phyloP scores from a whole-genome alignment of 2,797 vertebrate genomes.

The Diplodus puntazzo region DNA sequence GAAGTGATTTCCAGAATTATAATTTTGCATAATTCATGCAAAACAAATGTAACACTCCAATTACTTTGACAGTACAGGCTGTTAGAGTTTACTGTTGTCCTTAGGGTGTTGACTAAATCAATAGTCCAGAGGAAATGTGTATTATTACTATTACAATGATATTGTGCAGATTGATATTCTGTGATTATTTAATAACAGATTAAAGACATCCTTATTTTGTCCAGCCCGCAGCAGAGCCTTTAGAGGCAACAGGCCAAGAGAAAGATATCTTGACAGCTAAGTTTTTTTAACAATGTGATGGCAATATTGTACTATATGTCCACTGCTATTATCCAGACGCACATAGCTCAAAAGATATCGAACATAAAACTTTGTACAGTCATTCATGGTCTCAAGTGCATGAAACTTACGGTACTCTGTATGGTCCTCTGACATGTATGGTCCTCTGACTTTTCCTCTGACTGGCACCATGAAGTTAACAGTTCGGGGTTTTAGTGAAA shows the following conservation, averaged over 20 bases:
- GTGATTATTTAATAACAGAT: conserved; percentile 9
- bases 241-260: background rate
- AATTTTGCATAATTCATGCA: conserved; percentile 63
- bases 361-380: background rate
- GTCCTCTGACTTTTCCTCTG: background rate
- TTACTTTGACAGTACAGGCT: conserved; percentile 38
- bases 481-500: background rate
- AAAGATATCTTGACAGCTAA: background rate
- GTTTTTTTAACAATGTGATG: too few relatives aligned
- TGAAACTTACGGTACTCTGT: background rate
- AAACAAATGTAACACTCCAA: conserved; percentile 49
- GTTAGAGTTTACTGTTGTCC: conserved; percentile 34
- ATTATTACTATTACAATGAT: conserved; percentile 13
- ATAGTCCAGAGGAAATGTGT: conserved; percentile 31
- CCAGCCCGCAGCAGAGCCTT: background rate
- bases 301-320: background rate
- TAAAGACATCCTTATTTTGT: background rate
- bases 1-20: conserved; percentile 59
- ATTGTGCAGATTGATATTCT: conserved; percentile 8
- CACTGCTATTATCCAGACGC: background rate
- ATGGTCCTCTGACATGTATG: too few relatives aligned
- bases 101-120: conserved; percentile 34
- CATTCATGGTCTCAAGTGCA: background rate
- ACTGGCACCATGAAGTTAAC: background rate
- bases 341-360: background rate